phyloP scores from a whole-genome alignment of 1,140 invertebrate species.

The Melipona quadrifasciata region DNA sequence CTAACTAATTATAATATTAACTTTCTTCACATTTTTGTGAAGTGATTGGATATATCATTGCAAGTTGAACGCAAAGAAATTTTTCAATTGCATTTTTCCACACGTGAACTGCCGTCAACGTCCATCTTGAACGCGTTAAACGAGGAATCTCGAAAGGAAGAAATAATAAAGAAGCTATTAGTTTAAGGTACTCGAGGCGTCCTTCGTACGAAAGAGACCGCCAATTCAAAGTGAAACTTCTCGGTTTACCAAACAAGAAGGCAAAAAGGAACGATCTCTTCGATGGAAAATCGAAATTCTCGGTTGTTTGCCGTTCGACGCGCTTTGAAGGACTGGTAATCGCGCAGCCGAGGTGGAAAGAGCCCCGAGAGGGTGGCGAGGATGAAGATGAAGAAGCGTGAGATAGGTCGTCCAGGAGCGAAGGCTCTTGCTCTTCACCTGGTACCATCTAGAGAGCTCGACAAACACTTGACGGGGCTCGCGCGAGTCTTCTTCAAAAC shows the following conservation, averaged over 20 bases:
- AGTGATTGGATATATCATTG: too few species aligned
- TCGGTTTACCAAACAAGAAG: not conserved
- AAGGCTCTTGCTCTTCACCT: slow-evolving; percentile 63
- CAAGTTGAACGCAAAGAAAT: too few species aligned
- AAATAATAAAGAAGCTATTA: too few species aligned
- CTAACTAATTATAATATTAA: too few species aligned
- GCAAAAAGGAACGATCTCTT: slow-evolving; percentile 18
- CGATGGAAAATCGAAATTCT: not conserved
- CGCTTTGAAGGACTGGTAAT: slow-evolving; percentile 7
- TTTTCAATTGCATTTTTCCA: too few species aligned
- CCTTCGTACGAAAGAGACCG: not conserved
- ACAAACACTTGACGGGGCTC: slow-evolving; percentile 78
- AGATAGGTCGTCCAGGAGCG: slow-evolving; percentile 75
- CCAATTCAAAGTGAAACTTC: not conserved
- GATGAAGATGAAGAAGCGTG: slow-evolving; percentile 73
- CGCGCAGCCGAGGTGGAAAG: slow-evolving; percentile 17
- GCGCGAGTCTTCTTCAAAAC: slow-evolving; percentile 72
- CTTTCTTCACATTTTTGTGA: too few species aligned
- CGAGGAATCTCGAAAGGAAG: too few species aligned
- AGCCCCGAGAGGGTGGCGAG: slow-evolving; percentile 38
- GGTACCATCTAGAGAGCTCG: slow-evolving; percentile 77
- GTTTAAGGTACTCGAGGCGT: too few species aligned
- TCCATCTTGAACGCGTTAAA: too few species aligned
- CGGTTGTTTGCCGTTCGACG: not conserved
- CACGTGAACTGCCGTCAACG: too few species aligned